A percentile compares a stretch with the other conserved stretches of the same genome.
Conservation (phyloP, 2,888 invertebrate species). For the Mechanitis mazaeus region DNA sequence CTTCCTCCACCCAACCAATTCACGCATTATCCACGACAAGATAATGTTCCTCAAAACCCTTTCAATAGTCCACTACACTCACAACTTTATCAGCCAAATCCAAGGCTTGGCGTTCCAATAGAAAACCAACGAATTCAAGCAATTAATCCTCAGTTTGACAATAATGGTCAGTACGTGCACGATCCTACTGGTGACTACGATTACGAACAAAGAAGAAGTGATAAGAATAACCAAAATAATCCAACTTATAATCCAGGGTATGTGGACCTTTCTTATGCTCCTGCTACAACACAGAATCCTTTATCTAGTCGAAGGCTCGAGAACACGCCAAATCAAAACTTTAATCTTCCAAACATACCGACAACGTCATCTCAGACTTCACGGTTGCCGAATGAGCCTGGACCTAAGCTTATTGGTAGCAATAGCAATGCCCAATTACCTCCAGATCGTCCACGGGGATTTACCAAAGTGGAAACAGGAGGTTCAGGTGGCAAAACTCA, state of each 20-base stretch:
- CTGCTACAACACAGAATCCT: constrained; percentile 50
- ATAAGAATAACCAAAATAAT: constrained; percentile 39
- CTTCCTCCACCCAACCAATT: constrained; percentile 67
- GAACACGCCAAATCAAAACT: constrained; percentile 53
- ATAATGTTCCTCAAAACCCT: constrained; percentile 58
- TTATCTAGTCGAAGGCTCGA: constrained; percentile 66
- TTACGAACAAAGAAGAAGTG: constrained; percentile 60
- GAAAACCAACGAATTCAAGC: constrained; percentile 64
- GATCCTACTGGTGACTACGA: constrained; percentile 70
- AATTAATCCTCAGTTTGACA: constrained; percentile 57
- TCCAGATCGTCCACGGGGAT: constrained; percentile 78
- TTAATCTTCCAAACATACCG: constrained; percentile 57
- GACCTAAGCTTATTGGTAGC: constrained; percentile 72
- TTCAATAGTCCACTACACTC: constrained; percentile 56
- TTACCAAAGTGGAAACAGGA: constrained; percentile 78
- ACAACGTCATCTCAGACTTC: constrained; percentile 44
- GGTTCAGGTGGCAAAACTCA: constrained; percentile 78
- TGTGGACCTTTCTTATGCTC: constrained; percentile 56
- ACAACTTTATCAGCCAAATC: constrained; percentile 62
- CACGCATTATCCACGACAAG: constrained; percentile 57
- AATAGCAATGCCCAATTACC: constrained; percentile 47
- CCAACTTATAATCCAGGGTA: constrained; percentile 58
- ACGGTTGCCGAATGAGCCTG: constrained; percentile 46
- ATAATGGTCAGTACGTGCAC: constrained; percentile 64
- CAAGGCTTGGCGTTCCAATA: constrained; percentile 58